phyloP scores from a whole-genome alignment of 1,140 invertebrate species.

The Rhagoletis zephyria region DNA sequence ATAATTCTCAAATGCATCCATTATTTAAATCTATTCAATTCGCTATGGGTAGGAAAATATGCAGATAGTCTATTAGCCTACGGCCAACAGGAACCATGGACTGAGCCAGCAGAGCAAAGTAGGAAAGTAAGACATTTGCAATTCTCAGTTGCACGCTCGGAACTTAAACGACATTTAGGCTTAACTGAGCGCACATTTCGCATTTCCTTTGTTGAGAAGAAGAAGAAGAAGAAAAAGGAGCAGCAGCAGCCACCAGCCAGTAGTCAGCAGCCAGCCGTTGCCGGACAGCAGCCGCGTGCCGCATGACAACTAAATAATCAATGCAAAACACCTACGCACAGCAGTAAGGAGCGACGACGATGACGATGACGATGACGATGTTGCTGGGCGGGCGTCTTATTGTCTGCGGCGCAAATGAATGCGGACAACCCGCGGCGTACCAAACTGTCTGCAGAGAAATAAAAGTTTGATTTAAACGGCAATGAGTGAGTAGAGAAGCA shows the following conservation, averaged over 20 bases:
- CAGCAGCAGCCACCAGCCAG: background rate
- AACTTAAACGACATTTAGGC: slow-evolving; percentile 31
- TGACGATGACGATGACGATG: background rate
- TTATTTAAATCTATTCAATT: slow-evolving; percentile 51
- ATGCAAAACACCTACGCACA: too few relatives aligned
- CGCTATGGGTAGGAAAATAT: background rate
- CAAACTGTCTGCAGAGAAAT: slow-evolving; percentile 8
- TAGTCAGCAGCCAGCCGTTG: slow-evolving; percentile 3
- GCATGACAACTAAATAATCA: background rate
- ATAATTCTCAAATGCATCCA: slow-evolving; percentile 35
- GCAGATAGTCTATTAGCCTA: slow-evolving; percentile 1
- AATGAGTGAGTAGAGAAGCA: background rate
- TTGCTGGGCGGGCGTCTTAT: slow-evolving; percentile 27
- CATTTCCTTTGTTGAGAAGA: background rate
- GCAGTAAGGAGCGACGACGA: background rate
- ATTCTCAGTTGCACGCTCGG: slow-evolving; percentile 32
- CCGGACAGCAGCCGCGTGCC: background rate
- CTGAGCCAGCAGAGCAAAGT: background rate
- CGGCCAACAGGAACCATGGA: background rate
- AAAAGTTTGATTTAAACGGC: background rate
- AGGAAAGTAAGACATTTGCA: slow-evolving; percentile 1
- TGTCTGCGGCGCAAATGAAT: slow-evolving; percentile 39
- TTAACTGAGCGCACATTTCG: slow-evolving; percentile 37
- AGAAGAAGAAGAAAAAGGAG: background rate
- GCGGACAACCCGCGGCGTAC: slow-evolving; percentile 15